Base-by-base conservation (phyloP, 1,140 invertebrate genomes). In the Chrysomallon squamiferum region DNA sequence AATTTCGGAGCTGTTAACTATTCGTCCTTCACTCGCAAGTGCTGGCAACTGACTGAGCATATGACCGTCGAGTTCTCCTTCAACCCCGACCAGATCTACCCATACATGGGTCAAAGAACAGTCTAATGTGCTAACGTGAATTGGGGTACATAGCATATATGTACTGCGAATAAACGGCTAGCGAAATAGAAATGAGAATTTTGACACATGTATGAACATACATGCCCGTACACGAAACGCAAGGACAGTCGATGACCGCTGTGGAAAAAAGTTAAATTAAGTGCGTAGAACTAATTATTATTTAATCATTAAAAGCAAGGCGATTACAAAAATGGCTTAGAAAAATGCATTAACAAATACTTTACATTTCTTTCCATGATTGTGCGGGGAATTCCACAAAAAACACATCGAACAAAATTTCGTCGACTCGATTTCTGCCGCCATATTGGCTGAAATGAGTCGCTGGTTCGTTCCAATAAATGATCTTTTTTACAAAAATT, bases 131-230 rank as follows among this genome's bases (percentile, higher is more conserved):
- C 5, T 38, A 38, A 38, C 15, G 35, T 5, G 35, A 7, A 38
- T 38, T 38, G 5, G 35, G 35, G 35, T 38, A 38, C 35, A 38
- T 38, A 38, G 6, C 15, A 38, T 38, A 7, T 38, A 38, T 15
- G 15, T 15, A 38, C 35, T 38, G 35, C 15, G 35, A 38, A 38
- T 38, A 38, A 38, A 38, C 35, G 62, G 67, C 57, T 69, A 54
- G 49, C 35, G 38, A 60, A 33, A 65, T 62, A 71, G 58, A 67
- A 67, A 72, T 58, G 66, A 68, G 65, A 60, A 60, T 67, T 72
- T 79, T 72, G 68, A 72, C 75, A 77, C 77, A 79, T 73, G 77
- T 77, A 77, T 68, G 67, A 71, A 71, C 74, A 75, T 75, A 73
- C 72, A 75, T 79, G 74, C 72, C 71, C 76, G 22, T 54, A 54